These are phyloP conservation scores for Epinephelus fuscoguttatus DNA, from an alignment of 2,113 vertebrate species.

Conservation along the genomic window DNA sequence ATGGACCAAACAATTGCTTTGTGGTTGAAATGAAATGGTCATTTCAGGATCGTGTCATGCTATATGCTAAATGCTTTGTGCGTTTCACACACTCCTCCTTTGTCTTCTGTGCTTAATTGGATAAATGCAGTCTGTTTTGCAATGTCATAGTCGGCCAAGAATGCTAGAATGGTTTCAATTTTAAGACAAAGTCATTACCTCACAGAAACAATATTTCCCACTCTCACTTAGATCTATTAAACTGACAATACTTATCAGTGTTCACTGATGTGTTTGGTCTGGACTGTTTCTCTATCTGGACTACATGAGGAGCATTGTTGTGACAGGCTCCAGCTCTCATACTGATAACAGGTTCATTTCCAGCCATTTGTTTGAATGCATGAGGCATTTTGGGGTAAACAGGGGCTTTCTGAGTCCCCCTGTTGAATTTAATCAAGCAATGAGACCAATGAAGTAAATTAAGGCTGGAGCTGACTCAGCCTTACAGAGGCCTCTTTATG, in stretches of 20 bases:
- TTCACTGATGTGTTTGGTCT: conserved; percentile 40
- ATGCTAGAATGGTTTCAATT: conserved; percentile 59
- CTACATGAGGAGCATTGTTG: conserved; percentile 27
- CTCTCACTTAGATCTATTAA: conserved; percentile 41
- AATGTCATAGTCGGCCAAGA: conserved; percentile 36
- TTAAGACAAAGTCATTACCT: conserved; percentile 50
- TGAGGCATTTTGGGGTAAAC: conserved; percentile 6
- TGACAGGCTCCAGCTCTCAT: conserved; percentile 9
- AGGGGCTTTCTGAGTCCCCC: conserved; percentile 32
- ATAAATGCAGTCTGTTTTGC: conserved; percentile 45
- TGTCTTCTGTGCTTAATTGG: conserved; percentile 48
- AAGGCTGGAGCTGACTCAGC: conserved; percentile 67
- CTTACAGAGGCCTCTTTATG: conserved; percentile 81
- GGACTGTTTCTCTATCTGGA: conserved; percentile 27
- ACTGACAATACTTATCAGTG: conserved; percentile 45
- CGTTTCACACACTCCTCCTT: conserved; percentile 55
- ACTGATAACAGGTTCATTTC: conserved; percentile 54
- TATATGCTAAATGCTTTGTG: conserved; percentile 34
- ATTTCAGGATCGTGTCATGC: conserved; percentile 38
- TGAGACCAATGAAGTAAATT: conserved; percentile 76
- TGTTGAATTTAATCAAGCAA: conserved; percentile 79
- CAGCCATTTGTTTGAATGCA: conserved; percentile 46
- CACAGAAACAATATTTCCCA: conserved; percentile 63
- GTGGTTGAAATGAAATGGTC: conserved; percentile 55
- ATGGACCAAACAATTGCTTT: conserved; percentile 53